Percentiles rank a stretch among this genome's conserved stretches.
Conservation (phyloP, 2,113 vertebrate genomes). For the Mellivora capensis region DNA sequence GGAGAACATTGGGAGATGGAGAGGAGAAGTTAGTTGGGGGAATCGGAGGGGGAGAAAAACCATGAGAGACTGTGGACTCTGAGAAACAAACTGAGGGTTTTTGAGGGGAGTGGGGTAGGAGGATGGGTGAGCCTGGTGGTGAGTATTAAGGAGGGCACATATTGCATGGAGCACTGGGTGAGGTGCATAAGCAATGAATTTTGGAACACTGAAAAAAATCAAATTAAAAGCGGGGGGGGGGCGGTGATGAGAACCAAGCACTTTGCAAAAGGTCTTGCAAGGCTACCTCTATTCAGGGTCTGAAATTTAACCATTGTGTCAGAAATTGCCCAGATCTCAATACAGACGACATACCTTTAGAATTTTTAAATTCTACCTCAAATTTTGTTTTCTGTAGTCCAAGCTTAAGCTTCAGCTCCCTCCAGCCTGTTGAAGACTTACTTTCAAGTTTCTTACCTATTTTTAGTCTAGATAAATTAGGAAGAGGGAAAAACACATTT, state of each 20-base stretch:
- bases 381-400: not conserved
- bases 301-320: not conserved
- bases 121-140: no score
- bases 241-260: not conserved
- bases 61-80: no score
- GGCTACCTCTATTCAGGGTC: not conserved
- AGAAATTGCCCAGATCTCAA: conserved; percentile 2
- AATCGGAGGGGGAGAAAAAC: no score
- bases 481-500: not conserved
- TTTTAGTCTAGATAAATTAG: conserved; percentile 25
- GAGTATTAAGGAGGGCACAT: no score
- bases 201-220: no score
- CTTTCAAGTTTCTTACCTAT: not conserved
- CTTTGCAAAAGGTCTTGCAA: conserved; percentile 17
- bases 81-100: no score
- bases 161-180: no score
- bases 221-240: no score
- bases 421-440: not conserved
- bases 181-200: no score
- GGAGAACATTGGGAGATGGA: no score
- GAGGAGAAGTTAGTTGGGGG: no score
- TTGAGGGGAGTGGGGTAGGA: no score
- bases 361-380: not conserved
- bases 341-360: not conserved
- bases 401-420: conserved; percentile 6